Base-by-base conservation (phyloP, 2,797 vertebrate species). In the Tauraco hartlaubi region DNA sequence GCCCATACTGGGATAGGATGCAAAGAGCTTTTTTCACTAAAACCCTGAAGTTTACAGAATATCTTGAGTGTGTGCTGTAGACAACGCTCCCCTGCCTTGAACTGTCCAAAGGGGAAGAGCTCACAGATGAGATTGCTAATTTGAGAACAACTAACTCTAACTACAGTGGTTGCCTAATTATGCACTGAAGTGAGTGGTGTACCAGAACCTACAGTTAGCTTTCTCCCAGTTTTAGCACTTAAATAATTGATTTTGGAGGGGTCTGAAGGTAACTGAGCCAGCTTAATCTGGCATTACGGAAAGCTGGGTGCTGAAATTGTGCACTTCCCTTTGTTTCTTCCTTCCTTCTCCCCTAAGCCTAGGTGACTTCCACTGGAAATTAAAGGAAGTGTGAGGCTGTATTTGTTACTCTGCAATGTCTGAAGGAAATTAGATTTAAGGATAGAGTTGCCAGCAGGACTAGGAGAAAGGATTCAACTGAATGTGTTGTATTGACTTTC, bases 361-460 rank as follows among this genome's bases (percentile, higher is more conserved):
- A 19, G 9, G 11, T 93, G 62, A 59, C 46, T 93, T 58, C 48
- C 35, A 15, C 49, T 52, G 41, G 29, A 83, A 55, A 46, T 73
- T 43, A 14, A 85, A 51, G 67, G 29, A 83, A 61, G 75, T n/a
- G 20, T 79, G 52, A 88, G n/a, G 33, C 72, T 90, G 37, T 29
- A n/a, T 76, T 90, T 19, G 25, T 95, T 95, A 84, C 49, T 85
- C 73, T 77, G 39, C 73, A 68, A 43, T 69, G 51, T 81, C 63
- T 72, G 58, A 88, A 66, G 80, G 62, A 97, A 94, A 93, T 93
- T 66, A 56, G 58, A 72, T 93, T 87, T 92, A 78, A 68, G 91
- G 44, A 74, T 92, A 81, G 67, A 37, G 26, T 96, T 96, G 29
- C 61, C 81, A 74, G 79, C 85, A 95, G 72, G 54, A 37, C 25